Conservation (phyloP, 2,113 vertebrate genomes). For the Tympanuchus pallidicinctus region DNA sequence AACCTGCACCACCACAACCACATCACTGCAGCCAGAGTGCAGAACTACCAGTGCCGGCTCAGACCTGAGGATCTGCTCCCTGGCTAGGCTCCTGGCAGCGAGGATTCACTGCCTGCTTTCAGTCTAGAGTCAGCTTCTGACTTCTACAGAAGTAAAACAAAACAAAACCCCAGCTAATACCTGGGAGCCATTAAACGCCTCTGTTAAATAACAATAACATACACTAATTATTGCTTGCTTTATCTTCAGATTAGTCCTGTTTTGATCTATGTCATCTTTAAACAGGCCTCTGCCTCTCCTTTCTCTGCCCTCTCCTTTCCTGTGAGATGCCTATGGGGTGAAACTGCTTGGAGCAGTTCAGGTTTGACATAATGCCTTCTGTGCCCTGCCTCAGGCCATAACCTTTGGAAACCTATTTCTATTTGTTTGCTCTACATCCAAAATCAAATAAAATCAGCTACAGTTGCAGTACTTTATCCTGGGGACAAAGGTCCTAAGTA, state of each 20-base stretch:
- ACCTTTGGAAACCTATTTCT: background rate
- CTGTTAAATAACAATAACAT: background rate
- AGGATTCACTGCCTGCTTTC: background rate
- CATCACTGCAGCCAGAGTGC: background rate
- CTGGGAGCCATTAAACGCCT: background rate
- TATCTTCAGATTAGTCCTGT: background rate
- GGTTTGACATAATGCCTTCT: background rate
- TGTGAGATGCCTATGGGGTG: background rate
- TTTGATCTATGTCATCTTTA: background rate
- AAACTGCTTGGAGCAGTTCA: background rate
- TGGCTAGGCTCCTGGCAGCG: background rate
- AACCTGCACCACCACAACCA: background rate
- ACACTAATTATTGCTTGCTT: background rate
- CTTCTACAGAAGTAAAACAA: background rate
- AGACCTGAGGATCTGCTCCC: background rate
- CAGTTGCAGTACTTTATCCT: background rate
- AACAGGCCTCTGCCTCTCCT: background rate
- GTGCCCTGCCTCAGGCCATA: background rate
- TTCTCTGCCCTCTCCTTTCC: background rate
- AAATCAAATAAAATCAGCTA: background rate
- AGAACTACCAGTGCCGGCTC: background rate
- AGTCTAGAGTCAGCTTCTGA: background rate
- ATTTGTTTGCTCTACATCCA: background rate
- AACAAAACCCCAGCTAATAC: background rate
- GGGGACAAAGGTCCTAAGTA: background rate